A percentile compares a stretch with the other conserved stretches of the same genome.
Evolutionary conservation across 2,113 vertebrate genomes (phyloP).

Genomic region (Phylloscopus whistleri): DNA sequence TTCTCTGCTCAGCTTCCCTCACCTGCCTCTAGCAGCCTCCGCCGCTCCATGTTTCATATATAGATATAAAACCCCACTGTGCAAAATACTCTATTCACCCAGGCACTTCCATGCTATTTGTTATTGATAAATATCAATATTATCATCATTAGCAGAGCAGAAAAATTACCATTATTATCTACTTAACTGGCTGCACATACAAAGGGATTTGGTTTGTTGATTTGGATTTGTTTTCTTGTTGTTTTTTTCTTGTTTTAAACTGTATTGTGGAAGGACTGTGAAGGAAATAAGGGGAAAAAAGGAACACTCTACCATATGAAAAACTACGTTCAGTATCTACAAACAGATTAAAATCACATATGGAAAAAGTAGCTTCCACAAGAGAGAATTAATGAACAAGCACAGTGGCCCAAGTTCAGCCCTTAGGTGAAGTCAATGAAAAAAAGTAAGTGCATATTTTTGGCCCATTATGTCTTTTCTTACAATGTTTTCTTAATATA

Average conservation of each 20-base stretch:
- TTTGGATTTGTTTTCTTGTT: not conserved
- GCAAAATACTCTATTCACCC: conserved; percentile 44
- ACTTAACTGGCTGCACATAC: not conserved
- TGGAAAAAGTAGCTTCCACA: conserved; percentile 34
- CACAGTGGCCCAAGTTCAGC: not conserved
- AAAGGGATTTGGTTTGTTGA: not conserved
- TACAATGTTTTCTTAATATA: conserved; percentile 42
- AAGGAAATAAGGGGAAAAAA: conserved; percentile 24
- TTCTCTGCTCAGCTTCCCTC: conserved; percentile 44
- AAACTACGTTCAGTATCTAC: not conserved
- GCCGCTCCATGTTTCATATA: not conserved
- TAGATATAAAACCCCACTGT: conserved; percentile 46
- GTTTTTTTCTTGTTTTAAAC: not conserved
- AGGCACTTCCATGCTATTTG: conserved; percentile 1
- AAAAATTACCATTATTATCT: conserved; percentile 52
- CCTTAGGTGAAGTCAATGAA: conserved; percentile 47
- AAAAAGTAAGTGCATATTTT: conserved; percentile 30
- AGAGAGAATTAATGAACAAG: conserved; percentile 31
- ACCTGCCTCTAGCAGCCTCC: not conserved
- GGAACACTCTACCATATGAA: not conserved
- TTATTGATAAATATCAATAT: conserved; percentile 66
- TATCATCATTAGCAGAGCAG: conserved; percentile 44
- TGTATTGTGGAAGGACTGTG: not conserved
- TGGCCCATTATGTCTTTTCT: conserved; percentile 11
- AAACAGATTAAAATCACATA: conserved; percentile 54